phyloP scores from a whole-genome alignment of 2,797 vertebrate genomes.

The Moxostoma hubbsi region DNA sequence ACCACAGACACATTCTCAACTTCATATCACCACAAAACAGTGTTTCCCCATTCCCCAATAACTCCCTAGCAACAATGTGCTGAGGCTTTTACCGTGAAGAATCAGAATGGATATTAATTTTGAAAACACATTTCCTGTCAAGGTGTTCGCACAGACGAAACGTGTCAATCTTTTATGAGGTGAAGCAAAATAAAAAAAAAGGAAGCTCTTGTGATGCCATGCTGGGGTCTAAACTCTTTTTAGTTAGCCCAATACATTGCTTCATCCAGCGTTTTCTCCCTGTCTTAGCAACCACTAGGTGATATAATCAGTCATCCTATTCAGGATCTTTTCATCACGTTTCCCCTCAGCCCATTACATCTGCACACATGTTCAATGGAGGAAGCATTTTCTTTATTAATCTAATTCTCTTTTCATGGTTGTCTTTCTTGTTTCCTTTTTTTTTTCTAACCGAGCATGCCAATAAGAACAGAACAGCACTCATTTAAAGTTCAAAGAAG shows the following conservation, averaged over 20 bases:
- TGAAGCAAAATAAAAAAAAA: neutral
- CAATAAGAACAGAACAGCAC: conserved; percentile 21
- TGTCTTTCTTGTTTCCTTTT: conserved; percentile 14
- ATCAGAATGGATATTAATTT: neutral
- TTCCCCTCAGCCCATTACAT: neutral
- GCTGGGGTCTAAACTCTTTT: conserved; percentile 39
- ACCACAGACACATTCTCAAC: neutral
- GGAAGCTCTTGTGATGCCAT: conserved; percentile 13
- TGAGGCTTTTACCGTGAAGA: neutral
- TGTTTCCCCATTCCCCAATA: conserved; percentile 2
- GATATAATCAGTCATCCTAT: conserved; percentile 64
- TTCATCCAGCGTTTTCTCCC: conserved; percentile 50
- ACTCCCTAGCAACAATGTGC: neutral
- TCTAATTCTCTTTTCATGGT: conserved; percentile 19
- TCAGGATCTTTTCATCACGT: conserved; percentile 34
- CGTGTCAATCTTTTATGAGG: neutral
- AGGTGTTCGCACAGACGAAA: conserved; percentile 13
- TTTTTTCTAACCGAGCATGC: conserved; percentile 35
- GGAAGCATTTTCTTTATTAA: conserved; percentile 15
- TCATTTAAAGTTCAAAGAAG: conserved; percentile 31
- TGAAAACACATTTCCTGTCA: conserved; percentile 16
- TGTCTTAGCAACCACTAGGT: conserved; percentile 60
- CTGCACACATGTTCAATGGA: conserved; percentile 29
- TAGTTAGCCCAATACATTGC: conserved; percentile 65
- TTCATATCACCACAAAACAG: neutral